Percentiles rank a stretch among this genome's conserved stretches.
Conservation (phyloP, 2,888 invertebrate species). For the Tribolium freemani region DNA sequence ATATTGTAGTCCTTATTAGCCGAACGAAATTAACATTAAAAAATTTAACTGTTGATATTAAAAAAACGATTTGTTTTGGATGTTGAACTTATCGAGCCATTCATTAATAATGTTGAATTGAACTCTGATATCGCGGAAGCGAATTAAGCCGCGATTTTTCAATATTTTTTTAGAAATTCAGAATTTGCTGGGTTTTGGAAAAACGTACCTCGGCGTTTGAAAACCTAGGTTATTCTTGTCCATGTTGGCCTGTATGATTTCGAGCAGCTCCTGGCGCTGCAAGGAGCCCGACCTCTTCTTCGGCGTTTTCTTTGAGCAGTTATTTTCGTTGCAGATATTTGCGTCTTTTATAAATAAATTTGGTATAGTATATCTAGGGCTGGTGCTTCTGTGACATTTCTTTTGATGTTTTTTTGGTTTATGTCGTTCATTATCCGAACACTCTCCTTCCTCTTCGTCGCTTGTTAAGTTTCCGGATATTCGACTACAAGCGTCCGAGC, state of each 20-base stretch:
- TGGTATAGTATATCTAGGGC: conserved; percentile 46
- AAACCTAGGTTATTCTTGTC: conserved; percentile 90
- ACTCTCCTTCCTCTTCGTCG: conserved; percentile 54
- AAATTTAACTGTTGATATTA: too few species aligned
- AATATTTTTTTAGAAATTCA: too few species aligned
- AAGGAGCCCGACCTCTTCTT: conserved; percentile 81
- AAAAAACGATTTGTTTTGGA: too few species aligned
- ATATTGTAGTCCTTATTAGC: too few species aligned
- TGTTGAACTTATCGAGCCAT: too few species aligned
- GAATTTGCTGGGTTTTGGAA: too few species aligned
- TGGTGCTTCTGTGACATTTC: conserved; percentile 32
- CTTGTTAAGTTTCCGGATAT: conserved; percentile 52
- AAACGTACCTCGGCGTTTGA: conserved; percentile 79
- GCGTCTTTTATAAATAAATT: conserved; percentile 49
- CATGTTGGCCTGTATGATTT: conserved; percentile 92
- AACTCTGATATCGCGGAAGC: too few species aligned
- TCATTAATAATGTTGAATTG: too few species aligned
- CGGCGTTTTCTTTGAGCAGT: conserved; percentile 52
- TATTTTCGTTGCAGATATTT: conserved; percentile 46
- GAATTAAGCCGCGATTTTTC: too few species aligned
- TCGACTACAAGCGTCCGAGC: conserved; percentile 55
- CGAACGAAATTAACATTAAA: too few species aligned
- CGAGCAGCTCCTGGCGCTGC: conserved; percentile 85
- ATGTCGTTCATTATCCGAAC: conserved; percentile 49
- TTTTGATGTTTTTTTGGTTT: conserved; percentile 34